phyloP scores from a whole-genome alignment of 2,888 invertebrate species.

The Trichogramma evanescens region DNA sequence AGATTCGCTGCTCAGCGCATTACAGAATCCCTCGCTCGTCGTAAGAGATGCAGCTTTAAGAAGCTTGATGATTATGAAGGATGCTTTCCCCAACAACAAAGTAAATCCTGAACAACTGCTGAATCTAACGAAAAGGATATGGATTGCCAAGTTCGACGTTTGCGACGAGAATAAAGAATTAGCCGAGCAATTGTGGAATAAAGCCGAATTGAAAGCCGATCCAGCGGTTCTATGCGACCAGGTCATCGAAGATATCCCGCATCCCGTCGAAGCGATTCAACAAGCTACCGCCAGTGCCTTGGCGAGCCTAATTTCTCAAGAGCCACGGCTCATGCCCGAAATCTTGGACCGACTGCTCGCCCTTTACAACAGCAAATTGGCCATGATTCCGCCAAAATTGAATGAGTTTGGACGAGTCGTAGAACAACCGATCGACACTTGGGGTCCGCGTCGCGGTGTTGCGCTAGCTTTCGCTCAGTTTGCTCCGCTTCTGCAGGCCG shows the following conservation, averaged over 20 bases:
- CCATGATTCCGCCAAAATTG: slow-evolving; percentile 74
- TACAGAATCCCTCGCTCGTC: slow-evolving; percentile 63
- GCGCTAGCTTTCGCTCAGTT: slow-evolving; percentile 76
- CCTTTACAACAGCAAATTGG: slow-evolving; percentile 69
- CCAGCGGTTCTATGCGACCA: slow-evolving; percentile 51
- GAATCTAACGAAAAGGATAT: slow-evolving; percentile 64
- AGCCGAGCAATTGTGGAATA: slow-evolving; percentile 59
- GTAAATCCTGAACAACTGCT: slow-evolving; percentile 56
- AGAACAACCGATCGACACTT: slow-evolving; percentile 79
- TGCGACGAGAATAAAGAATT: slow-evolving; percentile 65
- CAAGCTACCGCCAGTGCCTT: slow-evolving; percentile 76
- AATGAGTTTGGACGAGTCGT: slow-evolving; percentile 90
- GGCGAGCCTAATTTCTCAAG: slow-evolving; percentile 58
- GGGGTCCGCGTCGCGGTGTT: slow-evolving; percentile 83
- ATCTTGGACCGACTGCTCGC: slow-evolving; percentile 62
- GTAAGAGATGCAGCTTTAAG: slow-evolving; percentile 76
- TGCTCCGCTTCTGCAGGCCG: slow-evolving; percentile 65
- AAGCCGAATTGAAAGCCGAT: slow-evolving; percentile 49
- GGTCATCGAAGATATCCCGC: slow-evolving; percentile 65
- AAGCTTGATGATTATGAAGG: slow-evolving; percentile 59
- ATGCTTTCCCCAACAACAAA: slow-evolving; percentile 58
- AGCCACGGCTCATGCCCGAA: slow-evolving; percentile 49
- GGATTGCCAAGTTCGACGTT: slow-evolving; percentile 77
- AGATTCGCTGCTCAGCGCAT: slow-evolving; percentile 60
- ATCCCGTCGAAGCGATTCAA: slow-evolving; percentile 76